phyloP scores from a whole-genome alignment of 2,888 invertebrate genomes.

The Brenthis hecate region DNA sequence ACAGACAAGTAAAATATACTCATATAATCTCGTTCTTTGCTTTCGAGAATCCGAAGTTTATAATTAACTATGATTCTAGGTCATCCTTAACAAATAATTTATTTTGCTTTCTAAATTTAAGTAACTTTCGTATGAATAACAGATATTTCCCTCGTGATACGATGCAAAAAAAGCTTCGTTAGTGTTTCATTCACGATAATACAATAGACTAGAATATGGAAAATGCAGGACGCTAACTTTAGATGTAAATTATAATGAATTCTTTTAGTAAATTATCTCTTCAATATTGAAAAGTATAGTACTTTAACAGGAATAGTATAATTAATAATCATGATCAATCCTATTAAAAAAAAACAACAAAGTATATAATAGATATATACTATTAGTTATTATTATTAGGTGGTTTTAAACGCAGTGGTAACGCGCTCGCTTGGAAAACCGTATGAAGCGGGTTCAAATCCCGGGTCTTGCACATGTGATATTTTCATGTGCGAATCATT shows the following conservation, averaged over 20 bases:
- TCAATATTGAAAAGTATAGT: neutral
- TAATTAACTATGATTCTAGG: neutral
- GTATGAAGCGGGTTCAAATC: too few relatives aligned
- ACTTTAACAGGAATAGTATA: neutral
- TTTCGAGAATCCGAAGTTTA: neutral
- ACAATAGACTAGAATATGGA: constrained; percentile 48
- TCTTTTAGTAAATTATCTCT: constrained; percentile 6
- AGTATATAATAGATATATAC: too few relatives aligned
- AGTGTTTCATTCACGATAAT: constrained; percentile 55
- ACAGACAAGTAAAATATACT: neutral
- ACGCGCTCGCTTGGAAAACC: too few relatives aligned
- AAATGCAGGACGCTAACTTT: constrained; percentile 30
- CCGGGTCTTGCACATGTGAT: too few relatives aligned
- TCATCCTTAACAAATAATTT: neutral
- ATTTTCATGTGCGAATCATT: too few relatives aligned
- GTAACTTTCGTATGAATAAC: constrained; percentile 27
- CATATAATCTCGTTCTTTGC: too few relatives aligned
- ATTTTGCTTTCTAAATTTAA: constrained; percentile 21
- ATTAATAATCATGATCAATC: too few relatives aligned
- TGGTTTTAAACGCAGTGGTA: too few relatives aligned
- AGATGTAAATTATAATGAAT: constrained; percentile 22
- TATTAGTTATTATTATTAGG: too few relatives aligned
- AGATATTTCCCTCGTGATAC: constrained; percentile 27
- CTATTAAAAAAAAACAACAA: too few relatives aligned
- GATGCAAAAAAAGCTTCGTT: constrained; percentile 50